Base-by-base conservation (phyloP, 2,888 invertebrate genomes). In the Ctenicera cuprea region DNA sequence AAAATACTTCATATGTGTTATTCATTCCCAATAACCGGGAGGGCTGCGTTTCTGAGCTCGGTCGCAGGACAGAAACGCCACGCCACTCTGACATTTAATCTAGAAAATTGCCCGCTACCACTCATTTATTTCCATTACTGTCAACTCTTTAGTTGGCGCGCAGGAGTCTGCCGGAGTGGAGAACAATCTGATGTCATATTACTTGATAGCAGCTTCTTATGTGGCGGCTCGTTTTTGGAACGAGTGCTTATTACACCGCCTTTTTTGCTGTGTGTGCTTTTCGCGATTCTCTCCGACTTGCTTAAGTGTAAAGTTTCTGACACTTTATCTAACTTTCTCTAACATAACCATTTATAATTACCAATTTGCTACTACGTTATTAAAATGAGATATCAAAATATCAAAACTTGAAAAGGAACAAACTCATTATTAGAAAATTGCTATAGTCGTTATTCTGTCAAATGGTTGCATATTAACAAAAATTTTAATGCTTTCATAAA, bases 121-220 rank as follows among this genome's bases (percentile, higher is more conserved):
- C 88, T 88, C 90, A 89, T 90, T 89, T 89, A 88, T 90, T 89
- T 90, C 89, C 89, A 90, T 90, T 90, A 90, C 88, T 89, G 90
- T 90, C 90, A 90, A 88, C 87, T 87, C 87, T 87, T 87, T 87
- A 86, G 86, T 80, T 85, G 84, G 81, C 80, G 82, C 82, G 77
- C 72, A 67, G 71, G 68, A 74, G 78, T 76, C 76, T 77, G 79
- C 66, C 45, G 76, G 71, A 74, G 75, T 75, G 75, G 69, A 76
- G 80, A 81, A 83, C 85, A 85, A 86, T 86, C 86, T 85, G 85
- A 85, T 86, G 86, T 86, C 86, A 86, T 84, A 85, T 85, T 85
- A 85, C 82, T 83, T 83, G 82, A 84, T 82, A 82, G 82, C 81
- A 79, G 80, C 80, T 78, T 80, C 80, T 80, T 80, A 74, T 71